Evolutionary conservation across 2,113 vertebrate species (phyloP).

Genomic region (Cephalopholis sonnerati): DNA sequence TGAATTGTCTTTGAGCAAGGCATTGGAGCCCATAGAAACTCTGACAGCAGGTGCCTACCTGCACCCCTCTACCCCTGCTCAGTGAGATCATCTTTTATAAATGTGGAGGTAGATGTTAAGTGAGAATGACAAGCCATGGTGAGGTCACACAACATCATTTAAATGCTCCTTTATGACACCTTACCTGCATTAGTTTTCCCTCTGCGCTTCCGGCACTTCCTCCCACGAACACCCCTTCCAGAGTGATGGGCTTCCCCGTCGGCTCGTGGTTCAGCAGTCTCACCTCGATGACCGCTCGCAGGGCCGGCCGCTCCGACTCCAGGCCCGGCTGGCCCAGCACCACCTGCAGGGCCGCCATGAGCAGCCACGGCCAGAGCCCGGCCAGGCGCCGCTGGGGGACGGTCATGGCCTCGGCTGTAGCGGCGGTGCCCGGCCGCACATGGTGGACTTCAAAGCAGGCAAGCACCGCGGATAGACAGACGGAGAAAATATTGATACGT

Average conservation of each 20-base stretch:
- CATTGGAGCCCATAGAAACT: neutral
- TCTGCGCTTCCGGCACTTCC: conserved; percentile 90
- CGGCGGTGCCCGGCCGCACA: conserved; percentile 91
- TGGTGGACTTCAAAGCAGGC: conserved; percentile 88
- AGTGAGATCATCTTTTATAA: neutral
- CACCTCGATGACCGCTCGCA: conserved; percentile 93
- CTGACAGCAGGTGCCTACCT: conserved; percentile 3
- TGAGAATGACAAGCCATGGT: too few species aligned
- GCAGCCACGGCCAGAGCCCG: conserved; percentile 98
- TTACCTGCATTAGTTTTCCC: conserved; percentile 97
- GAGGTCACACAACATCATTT: neutral
- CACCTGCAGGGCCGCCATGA: conserved; percentile 93
- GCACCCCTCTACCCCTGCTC: neutral
- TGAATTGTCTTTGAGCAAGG: neutral
- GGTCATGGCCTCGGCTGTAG: conserved; percentile 96
- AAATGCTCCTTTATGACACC: conserved; percentile 44
- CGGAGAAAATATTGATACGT: neutral
- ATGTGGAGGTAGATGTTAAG: neutral
- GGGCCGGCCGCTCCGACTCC: conserved; percentile 89
- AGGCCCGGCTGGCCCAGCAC: conserved; percentile 89
- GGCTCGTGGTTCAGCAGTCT: conserved; percentile 91
- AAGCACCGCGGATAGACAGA: conserved; percentile 66
- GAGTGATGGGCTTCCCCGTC: conserved; percentile 86
- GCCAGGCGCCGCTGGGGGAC: conserved; percentile 93
- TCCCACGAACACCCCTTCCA: conserved; percentile 94